Percentiles rank a stretch among this genome's conserved stretches.
Conservation (phyloP, 1,140 invertebrate genomes). For the Tribolium castaneum region DNA sequence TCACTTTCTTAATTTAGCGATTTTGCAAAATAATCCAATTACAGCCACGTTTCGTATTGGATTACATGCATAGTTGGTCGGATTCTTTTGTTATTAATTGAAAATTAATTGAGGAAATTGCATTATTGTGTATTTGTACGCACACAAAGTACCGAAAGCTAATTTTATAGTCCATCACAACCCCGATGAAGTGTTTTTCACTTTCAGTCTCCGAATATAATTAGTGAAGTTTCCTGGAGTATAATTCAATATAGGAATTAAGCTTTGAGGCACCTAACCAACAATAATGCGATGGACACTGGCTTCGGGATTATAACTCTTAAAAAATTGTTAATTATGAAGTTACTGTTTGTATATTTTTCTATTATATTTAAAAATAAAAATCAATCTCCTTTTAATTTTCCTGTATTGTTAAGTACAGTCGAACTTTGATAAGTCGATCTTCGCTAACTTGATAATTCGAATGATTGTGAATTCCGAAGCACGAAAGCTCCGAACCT, state of each 20-base stretch:
- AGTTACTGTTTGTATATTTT: too few relatives aligned
- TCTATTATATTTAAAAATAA: too few relatives aligned
- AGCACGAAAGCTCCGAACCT: too few relatives aligned
- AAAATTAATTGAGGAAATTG: neutral
- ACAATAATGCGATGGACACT: neutral
- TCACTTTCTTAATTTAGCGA: neutral
- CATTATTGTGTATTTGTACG: neutral
- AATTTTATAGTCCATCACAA: too few relatives aligned
- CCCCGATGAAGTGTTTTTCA: neutral
- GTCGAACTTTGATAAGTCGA: too few relatives aligned
- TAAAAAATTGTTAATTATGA: too few relatives aligned
- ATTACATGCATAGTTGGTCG: neutral
- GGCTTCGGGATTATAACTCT: neutral
- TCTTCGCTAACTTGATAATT: too few relatives aligned
- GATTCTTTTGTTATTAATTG: neutral
- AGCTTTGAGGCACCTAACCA: neutral
- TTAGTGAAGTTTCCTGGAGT: neutral
- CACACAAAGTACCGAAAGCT: too few relatives aligned
- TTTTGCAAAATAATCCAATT: too few relatives aligned
- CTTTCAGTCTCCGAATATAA: neutral
- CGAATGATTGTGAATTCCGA: too few relatives aligned
- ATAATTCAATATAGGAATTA: conserved; percentile 5
- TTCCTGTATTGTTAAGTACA: too few relatives aligned
- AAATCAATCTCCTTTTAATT: too few relatives aligned
- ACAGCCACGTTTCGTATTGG: neutral